Conservation (phyloP, 2,113 vertebrate genomes). For the Platysteira castanea region DNA sequence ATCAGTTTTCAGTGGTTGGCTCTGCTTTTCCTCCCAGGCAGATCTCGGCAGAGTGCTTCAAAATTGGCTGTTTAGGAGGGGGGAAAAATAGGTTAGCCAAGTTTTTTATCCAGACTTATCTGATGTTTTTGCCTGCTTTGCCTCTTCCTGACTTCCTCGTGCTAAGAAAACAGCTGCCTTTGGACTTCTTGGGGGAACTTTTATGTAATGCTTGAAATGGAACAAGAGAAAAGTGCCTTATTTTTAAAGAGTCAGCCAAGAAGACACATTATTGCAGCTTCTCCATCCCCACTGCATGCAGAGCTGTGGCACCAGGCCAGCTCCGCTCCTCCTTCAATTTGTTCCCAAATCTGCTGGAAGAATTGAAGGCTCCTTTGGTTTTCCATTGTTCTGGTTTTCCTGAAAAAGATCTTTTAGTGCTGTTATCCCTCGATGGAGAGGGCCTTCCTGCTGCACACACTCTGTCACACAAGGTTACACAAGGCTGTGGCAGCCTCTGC, state of each 20-base stretch:
- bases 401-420: background rate
- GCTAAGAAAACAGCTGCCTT: conserved; percentile 39
- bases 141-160: conserved; percentile 16
- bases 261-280: background rate
- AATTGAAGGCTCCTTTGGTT: background rate
- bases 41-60: background rate
- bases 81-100: conserved; percentile 44
- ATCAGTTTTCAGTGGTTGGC: background rate
- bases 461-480: background rate
- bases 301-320: background rate
- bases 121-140: conserved; percentile 33
- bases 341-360: background rate
- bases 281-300: background rate
- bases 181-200: conserved; percentile 9
- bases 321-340: background rate
- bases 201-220: background rate
- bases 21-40: background rate
- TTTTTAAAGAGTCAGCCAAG: conserved; percentile 8
- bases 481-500: background rate
- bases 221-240: background rate
- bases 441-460: background rate
- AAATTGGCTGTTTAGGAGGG: background rate
- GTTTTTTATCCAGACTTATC: conserved; percentile 9
- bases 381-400: conserved; percentile 4
- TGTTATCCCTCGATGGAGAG: background rate